Evolutionary conservation across 2,797 vertebrate genomes (phyloP).

Genomic region (Gymnoscopelus microlampas): DNA sequence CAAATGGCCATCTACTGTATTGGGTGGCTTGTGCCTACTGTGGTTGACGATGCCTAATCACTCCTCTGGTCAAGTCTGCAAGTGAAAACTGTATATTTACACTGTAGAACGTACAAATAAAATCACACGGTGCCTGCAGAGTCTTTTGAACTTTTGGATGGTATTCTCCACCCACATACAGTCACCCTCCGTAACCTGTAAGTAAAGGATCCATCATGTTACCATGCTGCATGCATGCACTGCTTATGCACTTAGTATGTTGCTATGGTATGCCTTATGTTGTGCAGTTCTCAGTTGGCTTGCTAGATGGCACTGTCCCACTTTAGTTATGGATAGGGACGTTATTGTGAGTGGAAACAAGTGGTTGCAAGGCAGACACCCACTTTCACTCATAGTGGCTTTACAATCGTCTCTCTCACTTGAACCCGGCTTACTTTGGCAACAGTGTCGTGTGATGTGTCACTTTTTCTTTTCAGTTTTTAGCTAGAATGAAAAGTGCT

Average conservation of each 20-base stretch:
- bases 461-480: background rate
- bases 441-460: background rate
- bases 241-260: no score
- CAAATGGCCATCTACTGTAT: background rate
- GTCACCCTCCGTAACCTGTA: no score
- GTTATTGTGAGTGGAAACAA: background rate
- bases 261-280: no score
- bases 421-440: no score
- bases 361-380: no score
- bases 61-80: slow-evolving; percentile 62
- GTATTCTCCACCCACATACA: background rate
- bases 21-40: slow-evolving; percentile 23
- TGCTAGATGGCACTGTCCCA: slow-evolving; percentile 45
- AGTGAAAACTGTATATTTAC: slow-evolving; percentile 67
- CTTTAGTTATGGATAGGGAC: background rate
- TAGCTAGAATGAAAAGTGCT: no score
- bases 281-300: background rate
- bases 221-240: no score
- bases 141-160: background rate
- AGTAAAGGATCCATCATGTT: no score
- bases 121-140: slow-evolving; percentile 63
- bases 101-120: slow-evolving; percentile 64
- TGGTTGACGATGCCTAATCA: slow-evolving; percentile 57
- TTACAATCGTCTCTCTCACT: background rate
- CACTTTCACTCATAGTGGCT: background rate